A percentile compares a stretch with the other conserved stretches of the same genome.
These are phyloP conservation scores for Eumaeus atala DNA, from an alignment of 1,140 invertebrate species.

Conservation along the genomic window DNA sequence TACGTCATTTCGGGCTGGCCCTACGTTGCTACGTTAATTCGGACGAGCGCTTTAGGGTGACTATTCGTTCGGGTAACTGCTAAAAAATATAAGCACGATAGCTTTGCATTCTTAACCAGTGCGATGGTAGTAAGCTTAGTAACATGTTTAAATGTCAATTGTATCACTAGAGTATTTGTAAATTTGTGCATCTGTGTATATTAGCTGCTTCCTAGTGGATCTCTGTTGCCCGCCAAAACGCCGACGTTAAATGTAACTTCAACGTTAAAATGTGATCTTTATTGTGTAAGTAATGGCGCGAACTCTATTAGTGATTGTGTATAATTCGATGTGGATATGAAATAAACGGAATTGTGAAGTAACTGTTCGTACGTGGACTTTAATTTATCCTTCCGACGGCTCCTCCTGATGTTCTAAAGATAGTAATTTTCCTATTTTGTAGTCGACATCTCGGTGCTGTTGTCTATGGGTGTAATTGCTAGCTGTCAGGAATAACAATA, in stretches of 20 bases:
- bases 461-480: no score
- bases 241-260: constrained; percentile 37
- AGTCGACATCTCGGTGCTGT: no score
- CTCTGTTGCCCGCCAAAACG: constrained; percentile 45
- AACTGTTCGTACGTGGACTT: constrained; percentile 45
- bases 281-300: constrained; percentile 47
- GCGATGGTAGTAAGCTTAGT: neutral
- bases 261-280: constrained; percentile 60
- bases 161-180: constrained; percentile 4
- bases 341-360: constrained; percentile 55
- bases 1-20: no score
- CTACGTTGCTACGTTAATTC: no score
- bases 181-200: constrained; percentile 5
- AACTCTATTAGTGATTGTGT: constrained; percentile 58
- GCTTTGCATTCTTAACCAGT: neutral
- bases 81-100: no score
- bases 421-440: no score
- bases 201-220: constrained; percentile 1
- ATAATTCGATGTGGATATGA: constrained; percentile 55
- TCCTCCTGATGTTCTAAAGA: no score
- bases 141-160: constrained; percentile 7
- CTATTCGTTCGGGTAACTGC: no score
- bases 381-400: constrained; percentile 15
- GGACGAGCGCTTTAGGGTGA: no score
- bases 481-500: no score